Base-by-base conservation (phyloP, 2,797 vertebrate genomes). In the Lateolabrax maculatus region DNA sequence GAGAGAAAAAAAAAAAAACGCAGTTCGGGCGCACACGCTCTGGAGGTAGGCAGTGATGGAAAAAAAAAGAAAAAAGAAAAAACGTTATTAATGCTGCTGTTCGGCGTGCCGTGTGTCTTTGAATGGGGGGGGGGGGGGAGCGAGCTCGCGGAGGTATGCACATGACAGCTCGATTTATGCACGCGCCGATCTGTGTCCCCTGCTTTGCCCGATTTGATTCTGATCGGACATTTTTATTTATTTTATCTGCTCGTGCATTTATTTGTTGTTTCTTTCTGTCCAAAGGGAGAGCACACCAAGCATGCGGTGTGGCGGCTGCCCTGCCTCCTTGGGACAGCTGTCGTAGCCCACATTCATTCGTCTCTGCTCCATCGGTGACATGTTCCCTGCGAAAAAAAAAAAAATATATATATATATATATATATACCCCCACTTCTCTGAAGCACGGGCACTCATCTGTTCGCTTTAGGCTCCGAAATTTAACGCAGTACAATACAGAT, bases 271-370 rank as follows among this genome's bases (percentile, higher is more conserved):
- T n/a, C n/a, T 91, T 88, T 60, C 90, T 86, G 86, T 90, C 91
- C 79, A 56, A 83, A 83, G 77, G 80, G 71, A 81, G 84, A 80
- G 70, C 80, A 55, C 86, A 81, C 75, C 82, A 77, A 80, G 90
- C 91, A 92, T 88, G 92, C 91, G 87, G 86, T 84, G 91, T 84
- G 90, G 91, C 89, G 86, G 90, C 88, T 87, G 83, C 90, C 79
- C 88, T 88, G 51, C 90, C 87, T 94, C 85, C 84, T 63, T 84
- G 93, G 93, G 92, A 95, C 93, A 93, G 90, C 92, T 93, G 92
- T 88, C 87, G 87, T 91, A 92, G 90, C 84, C 89, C 81, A 87
- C 84, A 87, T 93, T 84, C 91, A 91, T 87, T 65, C 88, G 83
- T 87, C 90, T 90, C 79, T 87, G 83, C 91, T 93, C 87, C 85